Evolutionary conservation across 2,797 vertebrate genomes (phyloP), one percentile per base, ranked within the genome.

Genomic region (Pelochelys cantorii): DNA sequence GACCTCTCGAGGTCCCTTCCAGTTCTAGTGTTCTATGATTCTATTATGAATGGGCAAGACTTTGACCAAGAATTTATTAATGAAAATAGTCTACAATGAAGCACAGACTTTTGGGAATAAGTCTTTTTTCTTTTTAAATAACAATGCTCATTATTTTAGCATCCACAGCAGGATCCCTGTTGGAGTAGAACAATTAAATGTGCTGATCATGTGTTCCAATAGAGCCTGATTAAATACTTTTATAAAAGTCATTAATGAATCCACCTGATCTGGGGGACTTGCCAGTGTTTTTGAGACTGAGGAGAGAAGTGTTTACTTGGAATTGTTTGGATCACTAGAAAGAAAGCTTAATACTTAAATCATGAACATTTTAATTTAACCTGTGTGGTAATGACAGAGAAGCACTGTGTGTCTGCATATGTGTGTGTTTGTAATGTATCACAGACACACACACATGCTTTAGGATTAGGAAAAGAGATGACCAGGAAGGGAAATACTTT

Each of bases 161-260:
- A 96, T 80, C 65, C 79, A 94, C 92, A 84, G 74, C 79, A 95
- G 77, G 90, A 96, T 89, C 79, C 12, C 52, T 95, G 86, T 96
- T 97, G 94, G 97, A 96, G 96, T 88, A 83, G 71, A 78, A 95
- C 97, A 97, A 98, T 97, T 98, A 97, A 96, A 97, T 96, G 97
- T 93, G 90, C 95, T 91, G 95, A 94, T 97, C 95, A 95, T 93
- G 89, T 92, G 74, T 93, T 98, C 92, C 78, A 77, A 93, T 86
- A 97, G 94, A 88, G 94, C 95, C 97, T 97, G 95, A 95, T 95
- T 95, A 97, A 98, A 96, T 91, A 95, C 96, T n/a, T 97, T 96
- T 94, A 89, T 90, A 93, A 91, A 97, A 98, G 96, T 95, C 96
- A 98, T 97, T 98, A 98, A 95, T 88, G 93, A 86, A 97, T 97